A percentile compares a stretch with the other conserved stretches of the same genome.
Conservation (phyloP, 2,113 vertebrate genomes). For the Sus scrofa region T2T-Sscrofa CM000812.6:38524001-38524500, state of each 20-base stretch:
- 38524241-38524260: constrained; percentile 15
- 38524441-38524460: background rate
- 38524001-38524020: constrained; percentile 35
- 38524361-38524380: background rate
- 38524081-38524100: constrained; percentile 63
- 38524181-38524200: constrained; percentile 48
- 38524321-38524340: background rate
- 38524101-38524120: constrained; percentile 20
- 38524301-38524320: background rate
- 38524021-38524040: constrained; percentile 29
- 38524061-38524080: constrained; percentile 57
- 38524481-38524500: no score
- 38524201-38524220: constrained; percentile 35
- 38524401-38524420: background rate
- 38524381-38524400: background rate
- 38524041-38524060: constrained; percentile 56
- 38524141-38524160: constrained; percentile 61
- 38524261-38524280: constrained; percentile 25
- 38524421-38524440: background rate
- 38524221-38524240: background rate
- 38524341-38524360: background rate
- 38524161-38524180: constrained; percentile 48
- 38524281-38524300: background rate
- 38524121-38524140: constrained; percentile 10
- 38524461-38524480: background rate